These are phyloP conservation scores for Drosophila kanekoi DNA, from an alignment of 2,888 invertebrate species.

Conservation along the genomic window DNA sequence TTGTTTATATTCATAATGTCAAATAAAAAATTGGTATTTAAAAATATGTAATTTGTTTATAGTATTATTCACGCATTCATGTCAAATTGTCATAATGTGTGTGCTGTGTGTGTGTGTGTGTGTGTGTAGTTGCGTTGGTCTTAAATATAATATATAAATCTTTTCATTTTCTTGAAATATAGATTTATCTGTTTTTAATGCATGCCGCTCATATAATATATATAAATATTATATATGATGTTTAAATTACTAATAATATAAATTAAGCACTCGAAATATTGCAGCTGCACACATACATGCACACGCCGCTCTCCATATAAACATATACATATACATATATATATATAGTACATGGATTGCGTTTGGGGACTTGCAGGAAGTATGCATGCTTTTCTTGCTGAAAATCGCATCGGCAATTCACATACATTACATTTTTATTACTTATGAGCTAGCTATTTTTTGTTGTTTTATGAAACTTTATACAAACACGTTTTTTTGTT, in stretches of 20 bases:
- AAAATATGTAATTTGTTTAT: conserved; percentile 69
- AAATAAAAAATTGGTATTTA: conserved; percentile 76
- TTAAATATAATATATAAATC: conserved; percentile 61
- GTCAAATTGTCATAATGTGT: conserved; percentile 48
- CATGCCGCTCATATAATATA: conserved; percentile 45
- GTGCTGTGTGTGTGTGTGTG: conserved; percentile 29
- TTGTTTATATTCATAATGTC: conserved; percentile 76
- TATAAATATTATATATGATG: conserved; percentile 47
- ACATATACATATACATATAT: conserved; percentile 32
- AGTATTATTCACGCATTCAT: conserved; percentile 55
- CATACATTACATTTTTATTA: conserved; percentile 40
- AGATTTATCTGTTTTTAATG: conserved; percentile 61
- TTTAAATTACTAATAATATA: conserved; percentile 77
- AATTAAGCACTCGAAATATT: conserved; percentile 77
- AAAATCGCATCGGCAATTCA: conserved; percentile 55
- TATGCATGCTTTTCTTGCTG: conserved; percentile 32
- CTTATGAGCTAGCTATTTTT: conserved; percentile 26
- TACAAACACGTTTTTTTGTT: conserved; percentile 49
- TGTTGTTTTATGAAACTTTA: conserved; percentile 38
- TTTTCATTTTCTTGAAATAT: conserved; percentile 37
- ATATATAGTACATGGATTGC: conserved; percentile 56
- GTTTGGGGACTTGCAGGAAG: conserved; percentile 29
- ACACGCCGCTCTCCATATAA: conserved; percentile 32
- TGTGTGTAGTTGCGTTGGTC: conserved; percentile 29
- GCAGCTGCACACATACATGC: conserved; percentile 77